Evolutionary conservation across 2,888 invertebrate genomes (phyloP), one percentile per base, ranked within the genome.

Genomic region (Leucophenga maculata): DNA sequence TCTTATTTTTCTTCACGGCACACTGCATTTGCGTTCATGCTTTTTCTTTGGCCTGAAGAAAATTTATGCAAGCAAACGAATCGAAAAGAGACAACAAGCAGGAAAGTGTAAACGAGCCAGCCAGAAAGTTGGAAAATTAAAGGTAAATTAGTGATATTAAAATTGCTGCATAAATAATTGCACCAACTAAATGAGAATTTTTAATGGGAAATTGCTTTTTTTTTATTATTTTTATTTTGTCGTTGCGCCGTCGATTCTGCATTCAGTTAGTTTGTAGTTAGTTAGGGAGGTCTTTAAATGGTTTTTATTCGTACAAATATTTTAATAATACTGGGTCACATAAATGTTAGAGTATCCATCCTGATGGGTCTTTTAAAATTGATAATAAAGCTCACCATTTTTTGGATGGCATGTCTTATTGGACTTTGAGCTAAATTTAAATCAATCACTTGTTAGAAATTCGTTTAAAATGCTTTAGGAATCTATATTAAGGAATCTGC

Each of bases 161-260:
- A 84, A 83, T 83, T 74, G 78, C 72, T 82, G 78, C 82, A 78
- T 68, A 52, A 68, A 60, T 68, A 48, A 60, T 48, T 50, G 50
- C 31, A 50, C 39, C 60, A 60, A 68, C 68, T 60, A 60, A 60
- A 62, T 60, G 16, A 62, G 48, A 57, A 46, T 48, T 59, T 59
- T 32, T 44, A 39, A 39, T 39, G 39, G 39, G 39, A 39, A 57
- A 14, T 57, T 57, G 18, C 22, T 22, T 57, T 14, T 57, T 57
- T 57, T 57, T 57, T n/a, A 6, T 46, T 48, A 44, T 20, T 48
- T 64, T 20, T 22, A 0, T 64, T 64, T 46, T 31, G 22, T 50
- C 48, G 4, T 16, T 50, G 11, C 11, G 22, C 50, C 26, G 22
- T 26, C 26, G 14, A 44, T 3, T 62, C 16, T 3, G 14, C n/a